Evolutionary conservation across 1,140 invertebrate genomes (phyloP).

Genomic region (Halesus radiatus): DNA sequence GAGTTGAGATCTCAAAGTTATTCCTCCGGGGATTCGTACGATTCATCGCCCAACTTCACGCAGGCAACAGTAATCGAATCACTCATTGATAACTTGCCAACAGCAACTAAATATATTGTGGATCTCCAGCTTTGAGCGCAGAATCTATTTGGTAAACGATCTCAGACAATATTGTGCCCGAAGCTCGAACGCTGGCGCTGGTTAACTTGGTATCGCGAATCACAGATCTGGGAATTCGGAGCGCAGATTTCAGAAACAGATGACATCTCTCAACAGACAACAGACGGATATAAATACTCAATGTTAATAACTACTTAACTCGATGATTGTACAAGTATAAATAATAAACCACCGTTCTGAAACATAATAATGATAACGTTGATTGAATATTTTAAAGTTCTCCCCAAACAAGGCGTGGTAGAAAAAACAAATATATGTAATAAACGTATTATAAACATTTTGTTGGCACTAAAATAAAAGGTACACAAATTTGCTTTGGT

Average conservation of each 20-base stretch:
- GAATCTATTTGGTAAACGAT: background rate
- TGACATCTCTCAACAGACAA: conserved; percentile 8
- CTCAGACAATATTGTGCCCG: background rate
- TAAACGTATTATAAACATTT: too few relatives aligned
- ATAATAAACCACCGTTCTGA: too few relatives aligned
- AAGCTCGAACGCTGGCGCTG: too few relatives aligned
- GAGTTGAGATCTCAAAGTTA: background rate
- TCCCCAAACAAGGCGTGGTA: too few relatives aligned
- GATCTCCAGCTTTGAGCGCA: background rate
- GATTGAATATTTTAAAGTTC: too few relatives aligned
- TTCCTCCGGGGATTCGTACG: background rate
- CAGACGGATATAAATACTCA: too few relatives aligned
- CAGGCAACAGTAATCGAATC: conserved; percentile 23
- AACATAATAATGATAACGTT: too few relatives aligned
- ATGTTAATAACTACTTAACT: too few relatives aligned
- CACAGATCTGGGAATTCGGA: conserved; percentile 10
- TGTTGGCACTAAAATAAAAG: too few relatives aligned
- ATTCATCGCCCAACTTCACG: conserved; percentile 31
- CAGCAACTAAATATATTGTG: conserved; percentile 35
- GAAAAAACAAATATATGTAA: too few relatives aligned
- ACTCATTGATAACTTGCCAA: conserved; percentile 37
- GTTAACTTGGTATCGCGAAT: conserved; percentile 23
- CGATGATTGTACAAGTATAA: too few relatives aligned
- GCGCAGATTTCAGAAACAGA: conserved; percentile 26
- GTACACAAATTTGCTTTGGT: too few relatives aligned